A percentile compares a stretch with the other conserved stretches of the same genome.
Conservation (phyloP, 2,113 vertebrate genomes). For the Malurus alboscapulatus region DNA sequence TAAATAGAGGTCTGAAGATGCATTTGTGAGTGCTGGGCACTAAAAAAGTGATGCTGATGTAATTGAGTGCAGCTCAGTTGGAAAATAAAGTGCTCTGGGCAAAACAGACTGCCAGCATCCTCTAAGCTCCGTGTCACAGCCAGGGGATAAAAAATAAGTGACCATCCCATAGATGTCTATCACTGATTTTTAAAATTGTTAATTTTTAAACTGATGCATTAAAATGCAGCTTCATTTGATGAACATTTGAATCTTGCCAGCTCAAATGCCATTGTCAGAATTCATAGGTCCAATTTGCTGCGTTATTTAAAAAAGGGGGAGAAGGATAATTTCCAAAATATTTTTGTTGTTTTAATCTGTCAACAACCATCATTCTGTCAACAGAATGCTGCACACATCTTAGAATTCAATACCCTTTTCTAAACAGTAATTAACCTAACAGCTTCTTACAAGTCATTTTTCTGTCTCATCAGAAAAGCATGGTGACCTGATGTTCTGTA, state of each 20-base stretch:
- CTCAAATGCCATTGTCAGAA: constrained; percentile 2
- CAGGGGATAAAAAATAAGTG: neutral
- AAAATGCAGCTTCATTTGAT: neutral
- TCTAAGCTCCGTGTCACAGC: neutral
- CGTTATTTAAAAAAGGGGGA: neutral
- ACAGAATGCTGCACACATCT: constrained; percentile 34
- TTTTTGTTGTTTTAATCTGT: constrained; percentile 41
- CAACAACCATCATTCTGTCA: constrained; percentile 18
- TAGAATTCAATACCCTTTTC: constrained; percentile 34
- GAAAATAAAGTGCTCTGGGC: neutral
- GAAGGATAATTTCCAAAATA: neutral
- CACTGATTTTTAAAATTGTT: neutral
- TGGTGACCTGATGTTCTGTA: neutral
- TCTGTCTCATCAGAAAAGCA: constrained; percentile 39
- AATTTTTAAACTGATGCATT: neutral
- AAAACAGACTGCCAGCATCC: neutral
- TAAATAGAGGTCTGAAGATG: neutral
- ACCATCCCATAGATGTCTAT: neutral
- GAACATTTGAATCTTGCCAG: neutral
- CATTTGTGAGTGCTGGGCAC: neutral
- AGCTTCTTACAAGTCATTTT: constrained; percentile 50
- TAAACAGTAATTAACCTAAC: constrained; percentile 66
- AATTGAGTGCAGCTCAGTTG: neutral
- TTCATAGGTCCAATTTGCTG: neutral
- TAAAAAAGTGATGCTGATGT: neutral